A percentile compares a stretch with the other conserved stretches of the same genome.
Conservation (phyloP, 2,888 invertebrate genomes). For the Drosophila eohydei region DNA sequence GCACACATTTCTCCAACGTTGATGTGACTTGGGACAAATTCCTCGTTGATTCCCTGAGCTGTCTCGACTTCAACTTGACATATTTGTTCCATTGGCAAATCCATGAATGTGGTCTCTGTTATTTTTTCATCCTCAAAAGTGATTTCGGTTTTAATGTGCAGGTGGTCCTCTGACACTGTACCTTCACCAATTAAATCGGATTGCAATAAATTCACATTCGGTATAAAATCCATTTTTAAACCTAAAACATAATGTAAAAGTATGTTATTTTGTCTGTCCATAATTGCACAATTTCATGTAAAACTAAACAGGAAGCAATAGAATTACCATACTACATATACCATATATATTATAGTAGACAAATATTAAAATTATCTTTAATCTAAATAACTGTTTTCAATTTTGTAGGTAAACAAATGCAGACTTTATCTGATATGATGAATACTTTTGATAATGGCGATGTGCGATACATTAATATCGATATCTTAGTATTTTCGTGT, state of each 20-base stretch:
- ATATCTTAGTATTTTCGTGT: neutral
- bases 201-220: neutral
- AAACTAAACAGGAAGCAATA: neutral
- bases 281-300: neutral
- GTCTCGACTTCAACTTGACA: constrained; percentile 36
- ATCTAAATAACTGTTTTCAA: constrained; percentile 2
- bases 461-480: constrained; percentile 6
- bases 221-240: constrained; percentile 17
- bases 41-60: constrained; percentile 10
- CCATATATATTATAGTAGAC: too few relatives aligned
- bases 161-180: neutral
- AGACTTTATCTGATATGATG: neutral
- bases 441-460: constrained; percentile 17
- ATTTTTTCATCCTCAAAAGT: constrained; percentile 46
- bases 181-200: neutral
- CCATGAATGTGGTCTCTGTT: constrained; percentile 38
- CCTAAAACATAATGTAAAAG: constrained; percentile 3
- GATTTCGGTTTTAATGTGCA: constrained; percentile 46
- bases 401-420: constrained; percentile 9
- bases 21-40: neutral
- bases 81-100: constrained; percentile 32
- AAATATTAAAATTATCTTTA: neutral
- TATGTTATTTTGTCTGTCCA: neutral
- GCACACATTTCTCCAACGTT: constrained; percentile 48
- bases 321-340: neutral